Evolutionary conservation across 2,888 invertebrate species (phyloP).

Genomic region (Baronia brevicornis): DNA sequence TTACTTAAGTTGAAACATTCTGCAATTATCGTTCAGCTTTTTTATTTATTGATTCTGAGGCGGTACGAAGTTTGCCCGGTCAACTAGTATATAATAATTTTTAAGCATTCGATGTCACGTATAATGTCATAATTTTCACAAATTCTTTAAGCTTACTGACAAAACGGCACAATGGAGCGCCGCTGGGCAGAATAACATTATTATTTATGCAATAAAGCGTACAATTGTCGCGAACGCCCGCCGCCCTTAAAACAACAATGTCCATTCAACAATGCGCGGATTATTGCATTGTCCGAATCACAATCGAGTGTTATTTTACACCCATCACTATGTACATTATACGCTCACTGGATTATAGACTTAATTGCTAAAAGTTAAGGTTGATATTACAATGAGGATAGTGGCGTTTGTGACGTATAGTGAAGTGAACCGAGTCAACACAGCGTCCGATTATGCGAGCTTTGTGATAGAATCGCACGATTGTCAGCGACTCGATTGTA

Average conservation of each 20-base stretch:
- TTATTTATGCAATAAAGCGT: conserved; percentile 75
- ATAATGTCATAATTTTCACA: conserved; percentile 24
- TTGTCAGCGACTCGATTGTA: conserved; percentile 74
- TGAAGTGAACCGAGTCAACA: conserved; percentile 40
- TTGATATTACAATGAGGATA: conserved; percentile 12
- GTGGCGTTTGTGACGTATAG: conserved; percentile 38
- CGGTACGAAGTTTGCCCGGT: no score
- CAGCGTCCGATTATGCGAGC: conserved; percentile 69
- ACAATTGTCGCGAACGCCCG: conserved; percentile 66
- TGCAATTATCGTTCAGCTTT: no score
- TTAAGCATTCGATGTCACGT: conserved; percentile 1
- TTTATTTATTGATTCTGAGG: no score
- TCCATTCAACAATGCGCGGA: conserved; percentile 72
- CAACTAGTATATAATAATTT: no score
- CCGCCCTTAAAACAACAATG: conserved; percentile 76
- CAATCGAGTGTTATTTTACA: conserved; percentile 56
- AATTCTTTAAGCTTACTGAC: conserved; percentile 35
- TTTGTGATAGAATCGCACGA: conserved; percentile 72
- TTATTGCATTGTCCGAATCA: conserved; percentile 75
- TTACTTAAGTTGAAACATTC: no score
- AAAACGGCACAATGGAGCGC: conserved; percentile 58
- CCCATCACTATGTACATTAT: conserved; percentile 39
- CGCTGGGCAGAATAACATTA: conserved; percentile 67
- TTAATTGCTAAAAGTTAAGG: conserved; percentile 14
- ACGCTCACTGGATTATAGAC: conserved; percentile 13